A percentile compares a stretch with the other conserved stretches of the same genome.
Evolutionary conservation across 2,888 invertebrate genomes (phyloP).

Genomic region (Zhuqinia jingwanae): DNA sequence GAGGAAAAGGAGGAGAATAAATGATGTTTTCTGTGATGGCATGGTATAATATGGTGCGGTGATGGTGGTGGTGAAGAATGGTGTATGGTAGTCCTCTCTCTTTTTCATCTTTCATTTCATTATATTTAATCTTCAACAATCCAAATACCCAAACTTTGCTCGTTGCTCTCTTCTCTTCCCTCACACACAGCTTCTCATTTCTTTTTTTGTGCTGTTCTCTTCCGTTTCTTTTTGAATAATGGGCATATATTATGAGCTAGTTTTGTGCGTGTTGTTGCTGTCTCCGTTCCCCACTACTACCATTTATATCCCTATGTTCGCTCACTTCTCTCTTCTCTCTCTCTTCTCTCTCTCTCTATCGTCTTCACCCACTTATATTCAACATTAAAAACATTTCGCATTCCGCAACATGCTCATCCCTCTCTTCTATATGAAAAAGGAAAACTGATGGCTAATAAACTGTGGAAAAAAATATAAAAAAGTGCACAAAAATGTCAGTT

Average conservation of each 20-base stretch:
- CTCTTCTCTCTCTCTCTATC: not conserved
- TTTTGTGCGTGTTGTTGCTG: constrained; percentile 4
- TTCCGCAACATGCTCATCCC: constrained; percentile 41
- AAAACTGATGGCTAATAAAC: constrained; percentile 41
- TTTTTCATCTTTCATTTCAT: constrained; percentile 8
- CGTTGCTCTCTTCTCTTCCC: constrained; percentile 30
- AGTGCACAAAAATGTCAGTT: constrained; percentile 47
- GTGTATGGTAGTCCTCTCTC: constrained; percentile 13
- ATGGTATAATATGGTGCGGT: constrained; percentile 12
- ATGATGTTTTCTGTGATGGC: not conserved
- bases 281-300: constrained; percentile 16
- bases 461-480: constrained; percentile 42
- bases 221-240: constrained; percentile 14
- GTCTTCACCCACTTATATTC: not conserved
- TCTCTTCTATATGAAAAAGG: constrained; percentile 19
- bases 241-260: constrained; percentile 19
- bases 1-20: constrained; percentile 32
- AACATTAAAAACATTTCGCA: constrained; percentile 24
- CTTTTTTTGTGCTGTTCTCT: constrained; percentile 25
- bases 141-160: not conserved
- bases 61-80: not conserved
- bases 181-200: constrained; percentile 11
- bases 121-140: too few species aligned
- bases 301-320: constrained; percentile 46
- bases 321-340: constrained; percentile 2